Evolutionary conservation across 2,113 vertebrate species (phyloP), one percentile per base, ranked within the genome.

Genomic region (Meriones unguiculatus): DNA sequence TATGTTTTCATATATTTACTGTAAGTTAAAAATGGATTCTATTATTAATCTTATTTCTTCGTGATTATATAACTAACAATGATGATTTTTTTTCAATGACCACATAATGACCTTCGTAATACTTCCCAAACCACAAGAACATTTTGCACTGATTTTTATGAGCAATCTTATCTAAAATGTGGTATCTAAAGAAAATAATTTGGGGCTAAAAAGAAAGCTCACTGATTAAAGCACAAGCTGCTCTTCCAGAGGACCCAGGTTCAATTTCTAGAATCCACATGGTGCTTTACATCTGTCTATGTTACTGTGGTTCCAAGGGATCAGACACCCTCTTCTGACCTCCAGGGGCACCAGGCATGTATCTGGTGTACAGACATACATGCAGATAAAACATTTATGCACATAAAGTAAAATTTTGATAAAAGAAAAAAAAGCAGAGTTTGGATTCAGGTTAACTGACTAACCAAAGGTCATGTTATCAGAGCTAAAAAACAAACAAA

Each of bases 41-140:
- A 67, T 8, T 78, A 24, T 70, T 30, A 95, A 41, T 52, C 76
- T 1, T 84, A 77, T 76, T 90, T 24, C 64, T 76, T 80, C 75
- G 65, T n/a, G 25, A 46, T 92, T 82, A 90, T 32, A 92, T 13
- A 73, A 78, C 7, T 73, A 30, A 69, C 62, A 20, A 80, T 1
- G 90, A 87, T 93, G 24, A 89, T 28, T 73, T 46, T 14, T 25
- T 17, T n/a, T 46, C 1, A 57, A 93, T 81, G 89, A 89, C 10
- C 70, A 13, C 72, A 82, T 11, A 65, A 90, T 84, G 64, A 46
- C 46, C 52, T 93, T 75, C 64, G 50, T 46, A 87, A 94, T 2
- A 18, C 15, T 89, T 91, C 72, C 20, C 65, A 75, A 80, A 69
- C 24, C n/a, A 95, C 4, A 92, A 91, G 77, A 89, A 81, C 22